A percentile compares a stretch with the other conserved stretches of the same genome.
These are phyloP conservation scores for Bombycilla garrulus DNA, from an alignment of 2,113 vertebrate genomes.

Conservation along the genomic window DNA sequence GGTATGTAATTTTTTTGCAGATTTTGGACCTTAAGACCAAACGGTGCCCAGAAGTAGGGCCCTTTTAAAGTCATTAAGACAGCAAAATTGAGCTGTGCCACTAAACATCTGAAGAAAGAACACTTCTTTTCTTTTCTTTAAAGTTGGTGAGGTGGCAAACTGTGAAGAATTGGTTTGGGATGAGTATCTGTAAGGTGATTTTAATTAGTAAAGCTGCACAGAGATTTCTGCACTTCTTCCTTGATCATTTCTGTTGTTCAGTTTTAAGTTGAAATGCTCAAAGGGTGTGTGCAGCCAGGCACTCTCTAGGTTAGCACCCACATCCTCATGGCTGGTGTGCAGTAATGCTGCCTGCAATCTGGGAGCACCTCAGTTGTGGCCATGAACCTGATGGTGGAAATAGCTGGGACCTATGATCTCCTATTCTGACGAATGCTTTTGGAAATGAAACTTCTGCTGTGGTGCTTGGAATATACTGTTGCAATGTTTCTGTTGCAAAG, in stretches of 20 bases:
- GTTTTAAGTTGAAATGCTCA: not conserved
- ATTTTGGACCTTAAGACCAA: not conserved
- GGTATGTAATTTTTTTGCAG: not conserved
- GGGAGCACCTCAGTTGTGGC: accelerated
- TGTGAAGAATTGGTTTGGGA: not conserved
- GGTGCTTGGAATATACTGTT: not conserved
- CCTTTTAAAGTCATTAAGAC: not conserved
- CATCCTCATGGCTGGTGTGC: not conserved
- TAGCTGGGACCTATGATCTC: not conserved
- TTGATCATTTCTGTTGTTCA: not conserved
- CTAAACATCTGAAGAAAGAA: not conserved
- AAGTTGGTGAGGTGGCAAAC: not conserved
- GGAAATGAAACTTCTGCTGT: not conserved
- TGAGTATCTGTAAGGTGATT: not conserved
- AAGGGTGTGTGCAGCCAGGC: not conserved
- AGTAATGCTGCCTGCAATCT: not conserved
- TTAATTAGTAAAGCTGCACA: not conserved
- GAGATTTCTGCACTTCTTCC: not conserved
- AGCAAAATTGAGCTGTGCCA: not conserved
- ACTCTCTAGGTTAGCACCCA: not conserved
- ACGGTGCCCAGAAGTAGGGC: not conserved
- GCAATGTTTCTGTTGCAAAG: not conserved
- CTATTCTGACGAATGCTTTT: not conserved
- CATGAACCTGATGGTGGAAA: not conserved
- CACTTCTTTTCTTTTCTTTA: not conserved